phyloP scores from a whole-genome alignment of 2,797 vertebrate species.

The Peromyscus nudipes region DNA sequence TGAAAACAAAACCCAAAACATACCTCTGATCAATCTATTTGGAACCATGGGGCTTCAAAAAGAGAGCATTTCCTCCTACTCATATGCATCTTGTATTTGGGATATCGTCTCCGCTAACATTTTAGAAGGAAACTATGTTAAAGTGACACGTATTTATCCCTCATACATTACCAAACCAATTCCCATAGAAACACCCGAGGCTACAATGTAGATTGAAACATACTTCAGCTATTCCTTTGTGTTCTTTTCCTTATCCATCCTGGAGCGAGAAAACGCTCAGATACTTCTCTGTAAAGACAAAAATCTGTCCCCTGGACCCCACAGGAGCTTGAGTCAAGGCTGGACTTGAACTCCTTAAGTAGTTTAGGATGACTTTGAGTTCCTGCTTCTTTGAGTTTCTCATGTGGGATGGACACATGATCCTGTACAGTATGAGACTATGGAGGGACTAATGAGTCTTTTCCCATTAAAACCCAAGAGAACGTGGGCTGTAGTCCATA shows the following conservation, averaged over 20 bases:
- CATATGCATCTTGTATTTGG: constrained; percentile 53
- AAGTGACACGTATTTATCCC: constrained; percentile 28
- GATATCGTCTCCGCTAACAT: constrained; percentile 1
- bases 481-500: not conserved
- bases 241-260: constrained; percentile 37
- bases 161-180: constrained; percentile 41
- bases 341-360: not conserved
- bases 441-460: not conserved
- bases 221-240: constrained; percentile 62
- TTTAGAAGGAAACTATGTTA: constrained; percentile 63
- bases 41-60: constrained; percentile 40
- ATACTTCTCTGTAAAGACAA: constrained; percentile 2
- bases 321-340: not conserved
- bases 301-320: not conserved
- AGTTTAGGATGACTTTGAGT: not conserved
- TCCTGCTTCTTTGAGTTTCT: not conserved
- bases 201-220: constrained; percentile 35
- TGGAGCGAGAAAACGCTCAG: constrained; percentile 18
- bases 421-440: not conserved
- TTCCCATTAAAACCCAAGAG: constrained; percentile 2
- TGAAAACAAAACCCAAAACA: not conserved
- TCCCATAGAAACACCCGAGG: constrained; percentile 24
- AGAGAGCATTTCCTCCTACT: constrained; percentile 32
- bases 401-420: not conserved
- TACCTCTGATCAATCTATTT: constrained; percentile 42